These are phyloP conservation scores for Nestor notabilis DNA, from an alignment of 2,113 vertebrate species.

Conservation along the genomic window DNA sequence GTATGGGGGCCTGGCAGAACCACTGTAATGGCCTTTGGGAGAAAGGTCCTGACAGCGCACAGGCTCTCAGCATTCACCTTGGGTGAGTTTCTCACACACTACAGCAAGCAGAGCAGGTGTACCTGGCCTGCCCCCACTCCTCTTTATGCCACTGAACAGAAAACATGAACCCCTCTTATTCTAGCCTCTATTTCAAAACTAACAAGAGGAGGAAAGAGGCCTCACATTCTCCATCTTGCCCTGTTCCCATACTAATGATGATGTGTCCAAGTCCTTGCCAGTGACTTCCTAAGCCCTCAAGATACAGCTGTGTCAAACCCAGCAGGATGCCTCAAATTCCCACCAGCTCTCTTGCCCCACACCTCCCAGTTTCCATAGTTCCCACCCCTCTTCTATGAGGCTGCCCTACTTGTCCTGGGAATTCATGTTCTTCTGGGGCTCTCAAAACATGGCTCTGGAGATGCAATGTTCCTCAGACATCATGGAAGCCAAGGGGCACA, in stretches of 20 bases:
- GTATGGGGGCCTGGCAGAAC: not conserved
- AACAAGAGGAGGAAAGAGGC: not conserved
- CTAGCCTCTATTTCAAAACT: not conserved
- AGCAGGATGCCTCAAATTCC: not conserved
- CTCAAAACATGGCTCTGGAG: not conserved
- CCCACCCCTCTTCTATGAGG: not conserved
- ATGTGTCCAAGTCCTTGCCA: not conserved
- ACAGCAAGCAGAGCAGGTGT: not conserved
- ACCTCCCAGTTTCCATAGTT: not conserved
- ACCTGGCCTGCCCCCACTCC: not conserved
- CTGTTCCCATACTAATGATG: not conserved
- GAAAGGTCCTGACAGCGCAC: not conserved
- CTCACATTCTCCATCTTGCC: not conserved
- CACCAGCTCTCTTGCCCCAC: not conserved
- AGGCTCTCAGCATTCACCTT: not conserved
- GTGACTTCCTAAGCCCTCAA: not conserved
- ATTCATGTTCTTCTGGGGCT: not conserved
- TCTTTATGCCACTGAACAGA: not conserved
- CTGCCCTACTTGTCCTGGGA: not conserved
- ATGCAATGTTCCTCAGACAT: not conserved
- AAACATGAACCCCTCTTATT: not conserved
- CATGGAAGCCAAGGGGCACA: fast-evolving
- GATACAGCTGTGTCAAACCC: fast-evolving
- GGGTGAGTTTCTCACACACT: not conserved
- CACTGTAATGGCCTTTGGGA: not conserved